A percentile compares a stretch with the other conserved stretches of the same genome.
Evolutionary conservation across 2,888 invertebrate genomes (phyloP).

Genomic region (Hanleya hanleyi): DNA sequence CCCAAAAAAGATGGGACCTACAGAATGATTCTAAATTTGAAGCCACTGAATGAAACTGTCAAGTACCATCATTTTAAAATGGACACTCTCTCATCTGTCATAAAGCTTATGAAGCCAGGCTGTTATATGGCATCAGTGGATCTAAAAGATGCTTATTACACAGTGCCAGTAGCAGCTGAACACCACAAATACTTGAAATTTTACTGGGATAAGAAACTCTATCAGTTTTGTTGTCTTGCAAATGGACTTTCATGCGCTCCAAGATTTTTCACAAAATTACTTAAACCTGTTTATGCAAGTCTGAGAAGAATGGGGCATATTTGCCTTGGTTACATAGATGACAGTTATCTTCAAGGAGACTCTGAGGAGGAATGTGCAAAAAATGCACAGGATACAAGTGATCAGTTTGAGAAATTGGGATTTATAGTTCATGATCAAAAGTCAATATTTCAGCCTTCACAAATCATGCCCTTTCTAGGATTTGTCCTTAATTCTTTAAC

Average conservation of each 20-base stretch:
- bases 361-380: conserved; percentile 7
- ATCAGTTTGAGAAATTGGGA: not conserved
- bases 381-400: not conserved
- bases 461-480: too few species aligned
- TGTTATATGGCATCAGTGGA: conserved; percentile 10
- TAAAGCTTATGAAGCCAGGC: not conserved
- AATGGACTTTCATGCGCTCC: too few species aligned
- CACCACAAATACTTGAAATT: too few species aligned
- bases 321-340: conserved; percentile 23
- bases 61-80: conserved; percentile 11
- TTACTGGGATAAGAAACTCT: too few species aligned
- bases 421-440: conserved; percentile 9
- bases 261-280: conserved; percentile 26
- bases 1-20: too few species aligned
- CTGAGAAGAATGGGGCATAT: conserved; percentile 13
- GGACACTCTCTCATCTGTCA: not conserved
- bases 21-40: too few species aligned
- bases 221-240: conserved; percentile 11
- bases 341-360: conserved; percentile 8
- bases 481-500: too few species aligned
- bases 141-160: not conserved
- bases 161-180: too few species aligned
- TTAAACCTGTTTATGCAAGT: conserved; percentile 19
- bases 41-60: not conserved
- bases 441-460: not conserved